Base-by-base conservation (phyloP, 2,888 invertebrate species). In the Spisula solida region DNA sequence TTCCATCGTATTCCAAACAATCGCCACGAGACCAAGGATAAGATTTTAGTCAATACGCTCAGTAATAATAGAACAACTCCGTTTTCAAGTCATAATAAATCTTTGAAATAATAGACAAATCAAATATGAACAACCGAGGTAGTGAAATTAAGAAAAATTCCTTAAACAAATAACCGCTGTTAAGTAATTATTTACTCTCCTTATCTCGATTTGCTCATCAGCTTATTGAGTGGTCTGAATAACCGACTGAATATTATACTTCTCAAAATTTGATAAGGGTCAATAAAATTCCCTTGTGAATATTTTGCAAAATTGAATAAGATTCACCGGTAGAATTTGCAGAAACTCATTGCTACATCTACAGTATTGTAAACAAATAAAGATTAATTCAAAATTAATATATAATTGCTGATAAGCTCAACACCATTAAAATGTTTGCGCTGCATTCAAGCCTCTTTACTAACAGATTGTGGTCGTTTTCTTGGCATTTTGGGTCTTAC, bases 71-170 rank as follows among this genome's bases (percentile, higher is more conserved):
- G 41, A 2, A 2, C 8, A 5, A 51, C 60, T 25, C 10, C 20
- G 60, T 16, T 51, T 29, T 29, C 70, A 18, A 34, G 41, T 78
- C 34, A 47, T 18, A 41, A 2, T 41, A 31, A 34, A 78, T 47
- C 47, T 78, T 78, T 78, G 41, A 78, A 80, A 80, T 80, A 8
- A 80, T 80, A 51, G 41, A 75, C 31, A 48, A 20, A 48, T 48
- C 48, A 78, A 34, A 75, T 75, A 75, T 75, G 75, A 75, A 75
- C 75, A 75, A 75, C 75, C 18, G n/a, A 10, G 48, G 70, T 20
- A 79, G 82, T 83, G 87, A 82, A 87, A 82, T 87, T 75, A 87
- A 51, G 55, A 79, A 79, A 82, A 83, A 88, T 88, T 81, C 88
- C 81, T 81, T 84, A 48, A 75, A 48, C 82, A 88, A 88, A 88